A percentile compares a stretch with the other conserved stretches of the same genome.
Conservation (phyloP, 2,888 invertebrate species). For the Philaethria dido region DNA sequence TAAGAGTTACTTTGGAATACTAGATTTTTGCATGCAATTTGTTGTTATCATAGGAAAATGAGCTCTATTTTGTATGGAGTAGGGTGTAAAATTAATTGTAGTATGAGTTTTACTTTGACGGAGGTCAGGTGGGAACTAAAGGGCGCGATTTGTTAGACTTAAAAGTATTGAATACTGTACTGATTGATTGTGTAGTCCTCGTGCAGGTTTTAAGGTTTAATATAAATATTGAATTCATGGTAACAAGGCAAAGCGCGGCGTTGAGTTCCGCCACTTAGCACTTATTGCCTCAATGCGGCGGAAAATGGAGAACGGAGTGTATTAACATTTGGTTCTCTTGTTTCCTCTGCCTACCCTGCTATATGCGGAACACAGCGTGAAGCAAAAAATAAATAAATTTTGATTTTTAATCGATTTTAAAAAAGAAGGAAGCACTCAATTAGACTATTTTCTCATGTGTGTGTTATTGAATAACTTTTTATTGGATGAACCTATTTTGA, state of each 20-base stretch:
- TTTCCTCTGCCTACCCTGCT: too few relatives aligned
- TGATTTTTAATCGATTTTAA: too few relatives aligned
- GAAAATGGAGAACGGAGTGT: too few relatives aligned
- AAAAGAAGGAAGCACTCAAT: too few relatives aligned
- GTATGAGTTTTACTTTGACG: constrained; percentile 33
- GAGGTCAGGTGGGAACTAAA: constrained; percentile 43
- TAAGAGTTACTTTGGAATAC: constrained; percentile 14
- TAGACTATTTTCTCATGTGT: too few relatives aligned
- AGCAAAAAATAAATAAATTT: neutral
- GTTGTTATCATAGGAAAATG: constrained; percentile 2
- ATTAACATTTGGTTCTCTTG: too few relatives aligned
- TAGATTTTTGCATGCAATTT: constrained; percentile 9
- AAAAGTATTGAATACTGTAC: constrained; percentile 27
- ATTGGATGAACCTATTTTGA: too few relatives aligned
- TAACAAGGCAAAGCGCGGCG: too few relatives aligned
- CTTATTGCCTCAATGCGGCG: too few relatives aligned
- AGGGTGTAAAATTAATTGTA: constrained; percentile 8
- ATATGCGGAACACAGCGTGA: too few relatives aligned
- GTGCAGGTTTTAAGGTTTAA: neutral
- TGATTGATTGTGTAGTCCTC: constrained; percentile 16
- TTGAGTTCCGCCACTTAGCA: too few relatives aligned
- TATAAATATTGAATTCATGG: neutral
- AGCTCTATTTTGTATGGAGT: neutral
- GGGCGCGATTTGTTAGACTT: constrained; percentile 40
- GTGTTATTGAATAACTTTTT: too few relatives aligned